Conservation (phyloP, 1,140 invertebrate genomes). For the Drosophila murphyi region DNA sequence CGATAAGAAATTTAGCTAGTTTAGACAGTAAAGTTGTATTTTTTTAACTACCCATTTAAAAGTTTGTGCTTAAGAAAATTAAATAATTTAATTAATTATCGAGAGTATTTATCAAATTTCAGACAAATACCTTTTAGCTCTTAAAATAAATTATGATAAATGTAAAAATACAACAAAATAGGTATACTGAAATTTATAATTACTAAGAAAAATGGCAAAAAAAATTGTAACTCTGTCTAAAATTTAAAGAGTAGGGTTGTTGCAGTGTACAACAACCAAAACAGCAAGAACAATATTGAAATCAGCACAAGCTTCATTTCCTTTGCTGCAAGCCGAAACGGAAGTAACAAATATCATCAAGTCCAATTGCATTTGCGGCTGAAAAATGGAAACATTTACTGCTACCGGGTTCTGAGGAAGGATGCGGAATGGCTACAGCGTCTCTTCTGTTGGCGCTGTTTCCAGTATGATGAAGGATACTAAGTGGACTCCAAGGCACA, state of each 20-base stretch:
- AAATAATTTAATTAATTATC: too few relatives aligned
- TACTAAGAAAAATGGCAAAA: neutral
- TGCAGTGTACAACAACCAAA: slow-evolving; percentile 33
- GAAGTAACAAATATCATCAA: slow-evolving; percentile 82
- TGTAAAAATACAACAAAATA: neutral
- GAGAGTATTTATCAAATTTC: too few relatives aligned
- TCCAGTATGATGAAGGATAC: slow-evolving; percentile 39
- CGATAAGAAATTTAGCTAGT: too few relatives aligned
- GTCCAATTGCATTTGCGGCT: slow-evolving; percentile 81
- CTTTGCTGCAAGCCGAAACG: slow-evolving; percentile 67
- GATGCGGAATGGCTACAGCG: neutral
- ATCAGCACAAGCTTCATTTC: slow-evolving; percentile 69
- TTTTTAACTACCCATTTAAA: too few relatives aligned
- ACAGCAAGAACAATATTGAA: slow-evolving; percentile 23
- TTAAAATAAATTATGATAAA: neutral
- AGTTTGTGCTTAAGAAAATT: too few relatives aligned
- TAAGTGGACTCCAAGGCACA: slow-evolving; percentile 32
- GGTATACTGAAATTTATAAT: slow-evolving; percentile 1
- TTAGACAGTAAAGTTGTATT: too few relatives aligned
- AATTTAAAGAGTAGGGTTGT: slow-evolving; percentile 2
- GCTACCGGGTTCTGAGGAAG: slow-evolving; percentile 20
- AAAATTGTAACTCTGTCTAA: slow-evolving; percentile 9
- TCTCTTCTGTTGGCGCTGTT: slow-evolving; percentile 11
- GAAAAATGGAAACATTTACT: slow-evolving; percentile 79
- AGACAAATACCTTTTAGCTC: too few relatives aligned